A percentile compares a stretch with the other conserved stretches of the same genome.
Evolutionary conservation across 2,797 vertebrate species (phyloP).

Genomic region (Argyrosomus regius): DNA sequence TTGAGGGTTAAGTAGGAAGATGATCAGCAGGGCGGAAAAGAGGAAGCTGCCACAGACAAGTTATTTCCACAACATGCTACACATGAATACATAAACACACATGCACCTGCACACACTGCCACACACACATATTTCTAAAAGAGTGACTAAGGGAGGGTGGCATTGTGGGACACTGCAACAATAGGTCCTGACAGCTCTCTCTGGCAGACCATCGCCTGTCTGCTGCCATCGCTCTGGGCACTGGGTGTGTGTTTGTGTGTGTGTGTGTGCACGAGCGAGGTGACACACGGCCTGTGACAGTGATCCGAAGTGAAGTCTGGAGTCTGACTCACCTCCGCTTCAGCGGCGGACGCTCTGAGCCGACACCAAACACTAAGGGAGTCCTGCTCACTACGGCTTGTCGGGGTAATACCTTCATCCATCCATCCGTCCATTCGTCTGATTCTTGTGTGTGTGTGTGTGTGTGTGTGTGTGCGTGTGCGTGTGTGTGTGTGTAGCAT

Average conservation of each 20-base stretch:
- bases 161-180: constrained; percentile 51
- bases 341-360: constrained; percentile 56
- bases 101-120: neutral
- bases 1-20: neutral
- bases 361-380: constrained; percentile 63
- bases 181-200: constrained; percentile 70
- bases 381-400: constrained; percentile 55
- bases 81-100: constrained; percentile 9
- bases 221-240: constrained; percentile 62
- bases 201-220: constrained; percentile 63
- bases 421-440: constrained; percentile 26
- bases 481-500: neutral
- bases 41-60: constrained; percentile 26
- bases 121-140: neutral
- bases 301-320: constrained; percentile 69
- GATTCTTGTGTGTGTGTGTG: constrained; percentile 1
- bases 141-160: constrained; percentile 41
- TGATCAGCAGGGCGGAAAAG: constrained; percentile 25
- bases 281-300: constrained; percentile 61
- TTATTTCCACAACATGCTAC: constrained; percentile 8
- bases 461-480: constrained; percentile 12
- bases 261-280: constrained; percentile 39
- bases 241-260: constrained; percentile 35
- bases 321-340: constrained; percentile 77
- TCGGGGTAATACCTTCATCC: constrained; percentile 60